Conservation (phyloP, 1,140 invertebrate genomes). For the Sitodiplosis mosellana region DNA sequence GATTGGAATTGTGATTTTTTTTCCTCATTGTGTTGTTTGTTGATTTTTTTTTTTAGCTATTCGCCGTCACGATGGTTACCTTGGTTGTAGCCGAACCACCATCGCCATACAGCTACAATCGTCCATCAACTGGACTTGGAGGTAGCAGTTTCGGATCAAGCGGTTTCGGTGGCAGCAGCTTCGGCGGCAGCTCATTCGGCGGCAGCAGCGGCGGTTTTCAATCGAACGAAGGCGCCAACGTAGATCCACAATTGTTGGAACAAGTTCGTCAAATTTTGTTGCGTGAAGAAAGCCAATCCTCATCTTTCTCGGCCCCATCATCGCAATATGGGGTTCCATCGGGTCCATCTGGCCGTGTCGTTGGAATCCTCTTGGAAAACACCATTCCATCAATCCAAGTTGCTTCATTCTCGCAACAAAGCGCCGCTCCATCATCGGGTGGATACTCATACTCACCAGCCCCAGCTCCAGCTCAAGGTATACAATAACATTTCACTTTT, state of each 20-base stretch:
- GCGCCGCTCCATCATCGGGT: slow-evolving; percentile 23
- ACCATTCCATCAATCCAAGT: slow-evolving; percentile 44
- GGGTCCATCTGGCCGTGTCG: slow-evolving; percentile 30
- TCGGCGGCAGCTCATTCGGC: slow-evolving; percentile 20
- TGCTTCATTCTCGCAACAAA: slow-evolving; percentile 37
- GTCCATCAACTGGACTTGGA: slow-evolving; percentile 26
- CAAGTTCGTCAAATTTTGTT: slow-evolving; percentile 64
- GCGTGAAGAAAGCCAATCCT: slow-evolving; percentile 49
- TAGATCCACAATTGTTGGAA: slow-evolving; percentile 55
- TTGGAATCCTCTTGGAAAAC: slow-evolving; percentile 41
- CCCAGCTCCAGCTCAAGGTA: slow-evolving; percentile 9
- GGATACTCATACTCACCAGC: slow-evolving; percentile 17
- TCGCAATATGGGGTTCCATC: slow-evolving; percentile 33
- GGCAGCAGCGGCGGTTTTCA: slow-evolving; percentile 46
- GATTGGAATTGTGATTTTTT: neutral
- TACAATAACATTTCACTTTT: no score
- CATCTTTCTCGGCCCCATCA: slow-evolving; percentile 29
- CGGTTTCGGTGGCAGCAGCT: slow-evolving; percentile 21
- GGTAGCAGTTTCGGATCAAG: slow-evolving; percentile 35
- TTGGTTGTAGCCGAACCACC: slow-evolving; percentile 39
- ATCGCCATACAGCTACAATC: slow-evolving; percentile 41
- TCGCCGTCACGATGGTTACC: slow-evolving; percentile 40
- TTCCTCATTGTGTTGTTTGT: neutral
- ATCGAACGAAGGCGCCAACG: slow-evolving; percentile 55
- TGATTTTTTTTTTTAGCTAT: slow-evolving; percentile 33